Evolutionary conservation across 2,797 vertebrate genomes (phyloP).

Genomic region (Gambelia wislizenii): DNA sequence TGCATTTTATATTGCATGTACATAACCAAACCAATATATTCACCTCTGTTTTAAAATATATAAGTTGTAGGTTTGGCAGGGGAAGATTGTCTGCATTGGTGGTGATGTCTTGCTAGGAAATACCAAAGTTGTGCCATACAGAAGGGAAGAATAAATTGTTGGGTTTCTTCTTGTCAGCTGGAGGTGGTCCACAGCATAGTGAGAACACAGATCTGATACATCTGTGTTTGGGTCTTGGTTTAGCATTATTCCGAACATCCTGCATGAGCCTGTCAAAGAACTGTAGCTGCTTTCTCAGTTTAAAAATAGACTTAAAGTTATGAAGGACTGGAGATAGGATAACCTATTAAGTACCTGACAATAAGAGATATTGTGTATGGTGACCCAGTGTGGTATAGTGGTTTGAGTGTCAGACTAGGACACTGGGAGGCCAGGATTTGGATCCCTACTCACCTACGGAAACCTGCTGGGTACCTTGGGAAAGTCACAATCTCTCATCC

Average conservation of each 20-base stretch:
- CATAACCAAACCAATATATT: neutral
- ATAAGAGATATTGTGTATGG: neutral
- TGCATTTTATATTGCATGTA: neutral
- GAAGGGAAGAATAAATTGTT: neutral
- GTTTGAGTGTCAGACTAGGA: too few relatives aligned
- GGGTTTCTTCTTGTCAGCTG: neutral
- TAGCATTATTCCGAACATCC: neutral
- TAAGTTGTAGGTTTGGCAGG: neutral
- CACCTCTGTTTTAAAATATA: neutral
- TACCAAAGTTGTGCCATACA: neutral
- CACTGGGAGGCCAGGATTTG: too few relatives aligned
- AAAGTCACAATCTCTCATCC: too few relatives aligned
- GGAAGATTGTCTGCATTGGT: neutral
- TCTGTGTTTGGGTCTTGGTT: neutral
- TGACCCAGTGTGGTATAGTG: neutral
- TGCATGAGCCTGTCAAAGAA: neutral
- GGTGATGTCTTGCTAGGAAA: neutral
- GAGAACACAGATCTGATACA: neutral
- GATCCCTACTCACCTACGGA: too few relatives aligned
- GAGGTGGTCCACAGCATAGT: neutral
- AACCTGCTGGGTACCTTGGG: too few relatives aligned
- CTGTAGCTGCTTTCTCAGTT: neutral
- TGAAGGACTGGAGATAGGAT: neutral
- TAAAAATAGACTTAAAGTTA: neutral
- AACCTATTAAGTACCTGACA: neutral